Base-by-base conservation (phyloP, 2,113 vertebrate genomes). In the Pelecanus crispus region DNA sequence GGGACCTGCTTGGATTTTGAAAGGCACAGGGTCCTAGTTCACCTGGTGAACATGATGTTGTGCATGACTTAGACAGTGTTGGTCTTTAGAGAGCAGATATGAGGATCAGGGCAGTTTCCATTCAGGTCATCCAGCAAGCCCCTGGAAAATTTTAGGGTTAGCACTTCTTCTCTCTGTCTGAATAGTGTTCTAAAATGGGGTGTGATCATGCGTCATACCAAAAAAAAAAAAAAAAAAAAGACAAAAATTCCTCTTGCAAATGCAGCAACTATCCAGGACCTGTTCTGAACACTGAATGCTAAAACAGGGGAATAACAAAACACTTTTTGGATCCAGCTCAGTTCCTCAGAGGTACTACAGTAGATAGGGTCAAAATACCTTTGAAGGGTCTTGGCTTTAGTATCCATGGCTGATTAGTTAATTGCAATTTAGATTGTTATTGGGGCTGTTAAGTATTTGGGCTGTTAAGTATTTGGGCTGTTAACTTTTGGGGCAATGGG, bases 1-100 rank as follows among this genome's bases (percentile, higher is more conserved):
- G 8, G 20, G 21, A 56, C 5, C 4, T 56, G 7, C 50, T 62
- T 31, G 34, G 61, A 36, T 79, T 77, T 79, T 79, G 70, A 40
- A 88, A 81, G 66, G 21, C 36, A 47, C 4, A n/a, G 24, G 13
- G 7, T 52, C 38, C 9, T 32, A 2, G 10, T 29, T 84, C 63
- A 61, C 7, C 13, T 53, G 40, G 20, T 56, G 58, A 65, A 32
- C 4, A 3, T 12, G 14, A 36, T 15, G 34, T 2, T 74, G 44
- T 17, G 34, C 8, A 4, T 52, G 36, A 31, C 3, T 50, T 36
- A 14, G 0, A 26, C 13, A 26, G 11, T 17, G 15, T 2, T 49
- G 20, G 15, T 49, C n/a, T 56, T 67, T 11, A 58, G 53, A 18
- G 7, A 28, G 36, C 17, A 52, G 32, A 47, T 79, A 7, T 3